A percentile compares a stretch with the other conserved stretches of the same genome.
Conservation (phyloP, 2,113 vertebrate species). For the Urocolius indicus region DNA sequence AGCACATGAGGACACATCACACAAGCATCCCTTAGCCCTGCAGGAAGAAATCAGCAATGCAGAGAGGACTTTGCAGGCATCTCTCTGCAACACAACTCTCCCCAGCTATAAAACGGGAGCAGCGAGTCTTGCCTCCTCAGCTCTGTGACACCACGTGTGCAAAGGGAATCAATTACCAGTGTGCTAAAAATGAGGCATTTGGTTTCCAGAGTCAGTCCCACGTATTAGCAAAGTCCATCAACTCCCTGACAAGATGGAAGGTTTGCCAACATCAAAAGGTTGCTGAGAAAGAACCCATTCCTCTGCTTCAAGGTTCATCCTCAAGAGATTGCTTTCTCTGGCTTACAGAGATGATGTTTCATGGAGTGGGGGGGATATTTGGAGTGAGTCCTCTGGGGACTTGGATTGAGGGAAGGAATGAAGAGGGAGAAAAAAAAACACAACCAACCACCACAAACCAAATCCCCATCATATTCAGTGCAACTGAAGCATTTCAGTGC, state of each 20-base stretch:
- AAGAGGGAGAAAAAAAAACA: neutral
- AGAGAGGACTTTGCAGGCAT: neutral
- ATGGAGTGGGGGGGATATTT: conserved; percentile 7
- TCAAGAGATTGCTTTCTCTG: conserved; percentile 24
- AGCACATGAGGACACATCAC: fast-evolving
- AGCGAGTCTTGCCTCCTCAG: neutral
- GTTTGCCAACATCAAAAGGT: conserved; percentile 16
- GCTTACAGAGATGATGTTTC: conserved; percentile 57
- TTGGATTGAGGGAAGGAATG: neutral
- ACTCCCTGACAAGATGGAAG: neutral
- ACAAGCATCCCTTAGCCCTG: neutral
- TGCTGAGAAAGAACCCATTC: neutral
- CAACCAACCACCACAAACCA: too few relatives aligned
- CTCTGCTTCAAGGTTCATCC: conserved; percentile 5
- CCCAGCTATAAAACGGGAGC: neutral
- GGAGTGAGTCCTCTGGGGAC: conserved; percentile 30
- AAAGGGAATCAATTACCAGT: neutral
- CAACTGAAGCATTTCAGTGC: conserved; percentile 31
- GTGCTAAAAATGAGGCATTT: neutral
- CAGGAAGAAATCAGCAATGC: neutral
- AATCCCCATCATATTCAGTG: neutral
- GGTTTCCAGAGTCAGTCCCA: neutral
- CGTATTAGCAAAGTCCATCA: neutral
- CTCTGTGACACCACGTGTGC: neutral
- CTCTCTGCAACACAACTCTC: neutral